phyloP scores from a whole-genome alignment of 1,140 invertebrate genomes.

The Hylaeus volcanicus region DNA sequence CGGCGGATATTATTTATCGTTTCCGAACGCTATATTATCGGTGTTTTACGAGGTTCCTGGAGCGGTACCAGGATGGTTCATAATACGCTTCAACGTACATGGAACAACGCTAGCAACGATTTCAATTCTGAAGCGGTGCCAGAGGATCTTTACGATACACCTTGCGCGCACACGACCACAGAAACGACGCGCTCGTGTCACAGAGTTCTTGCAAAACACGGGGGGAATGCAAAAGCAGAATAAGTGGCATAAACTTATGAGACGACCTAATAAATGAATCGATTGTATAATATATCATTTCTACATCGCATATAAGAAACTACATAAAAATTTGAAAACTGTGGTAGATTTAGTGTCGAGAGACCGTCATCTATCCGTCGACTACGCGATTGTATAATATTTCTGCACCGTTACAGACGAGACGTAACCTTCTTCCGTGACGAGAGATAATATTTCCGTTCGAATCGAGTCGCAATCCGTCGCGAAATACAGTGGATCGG shows the following conservation, averaged over 20 bases:
- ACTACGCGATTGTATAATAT: neutral
- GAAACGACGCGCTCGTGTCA: no score
- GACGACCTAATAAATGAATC: no score
- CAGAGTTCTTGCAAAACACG: no score
- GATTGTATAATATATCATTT: no score
- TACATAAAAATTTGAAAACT: no score
- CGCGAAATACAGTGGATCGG: neutral
- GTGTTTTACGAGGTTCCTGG: slow-evolving; percentile 47
- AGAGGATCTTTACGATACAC: slow-evolving; percentile 28
- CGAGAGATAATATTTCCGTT: neutral
- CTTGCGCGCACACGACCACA: neutral
- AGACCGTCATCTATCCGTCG: no score
- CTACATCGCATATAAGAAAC: no score
- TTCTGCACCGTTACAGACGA: neutral
- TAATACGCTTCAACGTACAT: slow-evolving; percentile 31
- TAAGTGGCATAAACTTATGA: no score
- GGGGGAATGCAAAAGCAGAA: no score
- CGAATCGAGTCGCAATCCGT: neutral
- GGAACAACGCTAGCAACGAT: slow-evolving; percentile 23
- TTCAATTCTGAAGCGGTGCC: slow-evolving; percentile 59
- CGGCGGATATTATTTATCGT: slow-evolving; percentile 46
- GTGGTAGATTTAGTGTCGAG: no score
- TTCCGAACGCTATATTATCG: slow-evolving; percentile 41
- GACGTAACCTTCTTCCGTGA: neutral
- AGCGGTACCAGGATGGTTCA: slow-evolving; percentile 28